Base-by-base conservation (phyloP, 2,888 invertebrate species). In the Branchipolynoe longqiensis region DNA sequence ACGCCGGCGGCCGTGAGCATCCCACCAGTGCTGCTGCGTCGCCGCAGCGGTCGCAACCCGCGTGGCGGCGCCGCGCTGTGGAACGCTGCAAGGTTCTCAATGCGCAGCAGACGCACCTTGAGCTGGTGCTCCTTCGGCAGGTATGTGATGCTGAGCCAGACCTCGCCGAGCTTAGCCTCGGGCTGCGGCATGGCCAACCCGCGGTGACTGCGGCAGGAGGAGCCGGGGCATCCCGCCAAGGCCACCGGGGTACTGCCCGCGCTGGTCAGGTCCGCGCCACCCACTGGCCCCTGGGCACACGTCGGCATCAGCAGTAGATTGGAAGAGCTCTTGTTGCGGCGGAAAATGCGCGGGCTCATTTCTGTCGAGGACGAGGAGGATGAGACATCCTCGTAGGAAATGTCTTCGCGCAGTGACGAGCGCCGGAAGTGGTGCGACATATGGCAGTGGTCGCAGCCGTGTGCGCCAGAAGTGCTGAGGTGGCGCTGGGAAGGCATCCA, bases 81-180 rank as follows among this genome's bases (percentile, higher is more conserved):
- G 25, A 28, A 73, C 25, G 22, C 28, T 2, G 92, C 93, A 36
- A 94, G 88, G 82, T 91, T 91, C 83, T 93, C 93, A 0, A 92
- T 92, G 81, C 90, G 90, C n/a, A 92, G 90, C 0, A 93, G 82
- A 25, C 89, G 88, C n/a, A 94, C 92, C 78, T 93, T 92, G 0
- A 94, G 90, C n/a, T 94, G 91, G 86, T 92, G 92, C 25, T 93
- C 90, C 18, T 93, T 92, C 6, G 93, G 93, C 56, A 94, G 91
- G 86, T 93, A 94, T 85, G 94, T 94, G 81, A 94, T 90, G 18
- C 94, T 91, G 87, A 94, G 93, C 87, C 92, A 91, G 0, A 93
- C 85, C 82, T 91, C 91, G 0, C 92, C 92, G n/a, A 90, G 86
- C 81, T 91, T 90, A 2, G 92, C 89, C 8, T 25, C 48, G 48